Conservation (phyloP, 2,113 vertebrate genomes). For the Eptesicus fuscus region DNA sequence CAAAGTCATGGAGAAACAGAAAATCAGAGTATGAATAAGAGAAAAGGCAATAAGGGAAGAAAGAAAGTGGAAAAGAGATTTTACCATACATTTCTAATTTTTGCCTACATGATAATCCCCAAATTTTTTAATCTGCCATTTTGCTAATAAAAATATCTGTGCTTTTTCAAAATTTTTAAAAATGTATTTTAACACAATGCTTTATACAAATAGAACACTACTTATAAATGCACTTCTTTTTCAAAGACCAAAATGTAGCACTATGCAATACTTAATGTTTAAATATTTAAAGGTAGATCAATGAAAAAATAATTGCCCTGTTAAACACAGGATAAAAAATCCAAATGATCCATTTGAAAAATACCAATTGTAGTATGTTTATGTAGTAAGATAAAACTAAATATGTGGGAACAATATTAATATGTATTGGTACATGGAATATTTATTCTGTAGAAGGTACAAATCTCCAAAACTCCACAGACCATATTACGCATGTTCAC, state of each 20-base stretch:
- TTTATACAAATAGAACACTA: background rate
- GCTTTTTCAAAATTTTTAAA: background rate
- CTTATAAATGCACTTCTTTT: background rate
- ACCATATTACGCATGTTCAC: rapidly evolving
- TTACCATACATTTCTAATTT: background rate
- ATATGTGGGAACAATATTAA: background rate
- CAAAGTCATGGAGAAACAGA: background rate
- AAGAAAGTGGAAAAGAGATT: background rate
- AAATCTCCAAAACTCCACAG: background rate
- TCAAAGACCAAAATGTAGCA: background rate
- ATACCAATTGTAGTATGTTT: background rate
- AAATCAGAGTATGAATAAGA: background rate
- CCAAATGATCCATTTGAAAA: background rate
- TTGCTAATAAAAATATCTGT: background rate
- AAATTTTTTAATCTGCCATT: background rate
- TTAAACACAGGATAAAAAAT: background rate
- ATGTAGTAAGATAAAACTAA: background rate
- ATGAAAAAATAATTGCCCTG: background rate
- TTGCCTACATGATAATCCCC: background rate
- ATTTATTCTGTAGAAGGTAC: background rate
- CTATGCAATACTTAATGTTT: background rate
- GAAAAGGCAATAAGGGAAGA: background rate
- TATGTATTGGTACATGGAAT: background rate
- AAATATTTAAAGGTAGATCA: background rate
- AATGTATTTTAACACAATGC: background rate